Percentiles rank a stretch among this genome's conserved stretches.
These are phyloP conservation scores for Vimba vimba DNA, from an alignment of 2,113 vertebrate genomes.

Conservation along the genomic window DNA sequence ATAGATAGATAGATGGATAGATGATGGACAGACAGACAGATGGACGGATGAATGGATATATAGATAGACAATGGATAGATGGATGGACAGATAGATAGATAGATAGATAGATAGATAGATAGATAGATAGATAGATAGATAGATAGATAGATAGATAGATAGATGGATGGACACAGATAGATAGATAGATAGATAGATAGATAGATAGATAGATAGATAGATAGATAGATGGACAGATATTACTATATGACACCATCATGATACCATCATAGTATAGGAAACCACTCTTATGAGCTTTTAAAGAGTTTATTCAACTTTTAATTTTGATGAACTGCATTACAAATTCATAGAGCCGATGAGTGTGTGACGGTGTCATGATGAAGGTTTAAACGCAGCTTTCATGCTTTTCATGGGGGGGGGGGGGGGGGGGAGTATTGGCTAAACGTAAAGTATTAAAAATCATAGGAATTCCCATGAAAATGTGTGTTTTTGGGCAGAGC, in stretches of 20 bases:
- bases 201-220: rapidly evolving
- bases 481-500: background rate
- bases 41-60: rapidly evolving
- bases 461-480: background rate
- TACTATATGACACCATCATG: background rate
- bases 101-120: background rate
- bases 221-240: background rate
- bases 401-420: no score
- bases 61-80: no score
- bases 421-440: background rate
- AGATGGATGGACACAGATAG: background rate
- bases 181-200: rapidly evolving
- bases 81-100: no score
- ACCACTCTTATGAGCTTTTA: background rate
- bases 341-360: no score
- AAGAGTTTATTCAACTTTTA: background rate
- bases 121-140: rapidly evolving
- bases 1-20: no score
- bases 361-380: background rate
- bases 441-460: background rate
- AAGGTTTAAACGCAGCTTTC: background rate
- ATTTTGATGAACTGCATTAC: background rate
- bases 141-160: background rate
- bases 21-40: no score
- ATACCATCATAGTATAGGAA: background rate